These are phyloP conservation scores for Thamnophis sirtalis DNA, from an alignment of 2,113 vertebrate species.

Conservation along the genomic window DNA sequence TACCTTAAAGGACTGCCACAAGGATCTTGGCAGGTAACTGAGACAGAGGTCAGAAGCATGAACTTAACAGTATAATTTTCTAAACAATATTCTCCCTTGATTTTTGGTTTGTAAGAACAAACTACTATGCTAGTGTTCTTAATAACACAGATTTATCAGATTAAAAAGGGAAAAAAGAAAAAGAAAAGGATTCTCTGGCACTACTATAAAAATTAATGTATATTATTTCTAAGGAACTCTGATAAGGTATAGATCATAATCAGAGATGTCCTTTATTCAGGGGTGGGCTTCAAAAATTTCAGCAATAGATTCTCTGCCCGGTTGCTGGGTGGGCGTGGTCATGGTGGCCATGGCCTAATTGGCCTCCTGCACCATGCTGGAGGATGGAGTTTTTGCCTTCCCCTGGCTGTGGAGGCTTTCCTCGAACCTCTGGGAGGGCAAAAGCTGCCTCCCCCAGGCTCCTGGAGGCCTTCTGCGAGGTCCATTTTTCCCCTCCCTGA, in stretches of 20 bases:
- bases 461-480: no score
- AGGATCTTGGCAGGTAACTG: neutral
- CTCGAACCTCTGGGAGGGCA: no score
- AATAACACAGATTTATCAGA: neutral
- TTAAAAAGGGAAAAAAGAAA: neutral
- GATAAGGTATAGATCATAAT: neutral
- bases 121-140: neutral
- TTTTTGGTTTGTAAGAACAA: neutral
- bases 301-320: no score
- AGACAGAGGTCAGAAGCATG: neutral
- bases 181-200: neutral
- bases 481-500: no score
- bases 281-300: neutral
- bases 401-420: no score
- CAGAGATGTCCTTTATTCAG: neutral
- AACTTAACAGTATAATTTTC: neutral
- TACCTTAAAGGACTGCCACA: neutral
- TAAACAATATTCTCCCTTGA: neutral
- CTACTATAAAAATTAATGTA: neutral
- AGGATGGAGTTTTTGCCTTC: no score
- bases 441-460: no score
- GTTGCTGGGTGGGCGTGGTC: no score
- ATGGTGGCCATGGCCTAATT: no score
- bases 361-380: no score
- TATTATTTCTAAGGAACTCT: neutral